Evolutionary conservation across 2,797 vertebrate species (phyloP).

Genomic region (Takifugu ocellatus): DNA sequence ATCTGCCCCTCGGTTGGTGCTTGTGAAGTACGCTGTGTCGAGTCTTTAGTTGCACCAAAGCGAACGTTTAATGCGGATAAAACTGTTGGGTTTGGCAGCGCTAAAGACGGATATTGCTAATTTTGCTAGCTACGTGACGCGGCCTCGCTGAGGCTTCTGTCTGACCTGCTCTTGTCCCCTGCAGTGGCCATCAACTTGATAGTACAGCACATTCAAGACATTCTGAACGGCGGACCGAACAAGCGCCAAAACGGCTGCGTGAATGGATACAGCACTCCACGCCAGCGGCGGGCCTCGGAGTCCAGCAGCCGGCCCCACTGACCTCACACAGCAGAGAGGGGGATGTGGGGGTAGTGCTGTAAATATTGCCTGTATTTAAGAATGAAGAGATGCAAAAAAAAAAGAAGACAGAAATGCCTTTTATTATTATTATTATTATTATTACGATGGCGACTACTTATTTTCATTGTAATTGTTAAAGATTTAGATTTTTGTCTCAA

Average conservation of each 20-base stretch:
- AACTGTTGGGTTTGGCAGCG: too few relatives aligned
- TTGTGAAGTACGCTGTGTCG: background rate
- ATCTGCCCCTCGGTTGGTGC: background rate
- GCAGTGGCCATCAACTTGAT: slow-evolving; percentile 98
- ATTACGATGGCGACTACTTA: slow-evolving; percentile 31
- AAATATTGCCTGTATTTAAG: slow-evolving; percentile 70
- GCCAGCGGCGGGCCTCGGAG: slow-evolving; percentile 85
- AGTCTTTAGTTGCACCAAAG: too few relatives aligned
- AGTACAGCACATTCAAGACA: slow-evolving; percentile 98
- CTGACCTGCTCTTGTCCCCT: background rate
- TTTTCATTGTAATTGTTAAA: slow-evolving; percentile 57
- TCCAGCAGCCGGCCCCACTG: slow-evolving; percentile 95
- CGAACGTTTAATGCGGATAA: too few relatives aligned
- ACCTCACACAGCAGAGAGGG: slow-evolving; percentile 68
- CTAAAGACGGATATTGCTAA: too few relatives aligned
- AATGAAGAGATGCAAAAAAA: slow-evolving; percentile 48
- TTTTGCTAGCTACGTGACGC: too few relatives aligned
- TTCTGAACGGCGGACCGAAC: slow-evolving; percentile 88
- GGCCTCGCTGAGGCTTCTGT: too few relatives aligned
- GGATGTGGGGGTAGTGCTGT: slow-evolving; percentile 54
- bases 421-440: slow-evolving; percentile 52
- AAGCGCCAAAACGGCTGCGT: slow-evolving; percentile 88
- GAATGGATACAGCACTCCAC: slow-evolving; percentile 82
- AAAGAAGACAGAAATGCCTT: slow-evolving; percentile 68
- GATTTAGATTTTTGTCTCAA: slow-evolving; percentile 47